These are phyloP conservation scores for Nasonovia ribisnigri DNA, from an alignment of 2,888 invertebrate species.

Conservation along the genomic window DNA sequence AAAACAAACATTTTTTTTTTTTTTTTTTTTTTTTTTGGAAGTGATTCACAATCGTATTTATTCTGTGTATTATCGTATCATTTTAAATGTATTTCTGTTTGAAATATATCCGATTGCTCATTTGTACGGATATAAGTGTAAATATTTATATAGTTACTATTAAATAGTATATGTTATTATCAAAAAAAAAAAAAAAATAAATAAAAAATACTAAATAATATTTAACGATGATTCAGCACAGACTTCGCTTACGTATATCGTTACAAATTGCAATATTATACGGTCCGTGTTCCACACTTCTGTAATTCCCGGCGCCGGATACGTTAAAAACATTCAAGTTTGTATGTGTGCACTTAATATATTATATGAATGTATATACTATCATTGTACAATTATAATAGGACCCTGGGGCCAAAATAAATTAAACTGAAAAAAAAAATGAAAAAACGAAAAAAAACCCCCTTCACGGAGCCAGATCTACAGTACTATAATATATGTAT, in stretches of 20 bases:
- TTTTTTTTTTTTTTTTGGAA: neutral
- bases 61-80: neutral
- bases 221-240: neutral
- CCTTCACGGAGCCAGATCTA: neutral
- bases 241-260: neutral
- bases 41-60: neutral
- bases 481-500: neutral
- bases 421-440: constrained; percentile 13
- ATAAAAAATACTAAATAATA: neutral
- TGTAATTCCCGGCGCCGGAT: neutral
- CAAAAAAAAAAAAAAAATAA: neutral
- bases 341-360: neutral
- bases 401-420: constrained; percentile 25
- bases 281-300: neutral
- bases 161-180: neutral
- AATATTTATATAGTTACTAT: neutral
- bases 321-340: constrained; percentile 2
- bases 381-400: neutral
- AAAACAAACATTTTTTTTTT: neutral
- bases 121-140: neutral
- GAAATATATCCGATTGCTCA: neutral
- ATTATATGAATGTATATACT: neutral
- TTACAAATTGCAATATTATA: neutral
- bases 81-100: neutral
- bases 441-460: neutral